Evolutionary conservation across 37 sponge, comb jelly and placozoan species (phyloP).

Genomic region (Lycopodina hypogea): DNA sequence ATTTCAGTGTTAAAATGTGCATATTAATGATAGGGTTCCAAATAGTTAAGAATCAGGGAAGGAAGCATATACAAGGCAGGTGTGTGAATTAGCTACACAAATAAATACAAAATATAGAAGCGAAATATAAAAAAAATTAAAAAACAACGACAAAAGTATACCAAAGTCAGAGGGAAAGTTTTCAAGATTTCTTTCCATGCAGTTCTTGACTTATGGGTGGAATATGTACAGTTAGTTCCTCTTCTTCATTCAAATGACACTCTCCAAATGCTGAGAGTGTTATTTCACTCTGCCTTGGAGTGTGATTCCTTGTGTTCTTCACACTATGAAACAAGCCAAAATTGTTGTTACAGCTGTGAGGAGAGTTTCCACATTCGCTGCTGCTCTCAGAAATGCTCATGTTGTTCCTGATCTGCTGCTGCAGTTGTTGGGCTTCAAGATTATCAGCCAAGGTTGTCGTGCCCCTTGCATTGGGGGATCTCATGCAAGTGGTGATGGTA

Average conservation of each 20-base stretch:
- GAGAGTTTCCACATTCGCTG: conserved; percentile 23
- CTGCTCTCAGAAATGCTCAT: conserved; percentile 15
- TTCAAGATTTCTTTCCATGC: conserved; percentile 4
- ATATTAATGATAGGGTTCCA: too few relatives aligned
- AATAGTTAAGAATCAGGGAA: background rate
- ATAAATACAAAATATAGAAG: background rate
- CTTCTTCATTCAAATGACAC: conserved; percentile 2
- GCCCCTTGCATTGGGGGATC: background rate
- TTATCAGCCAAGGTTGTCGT: background rate
- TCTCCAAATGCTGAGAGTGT: background rate
- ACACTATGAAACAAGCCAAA: background rate
- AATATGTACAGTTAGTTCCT: conserved; percentile 15
- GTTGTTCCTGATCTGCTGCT: background rate
- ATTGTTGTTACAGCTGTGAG: conserved; percentile 10
- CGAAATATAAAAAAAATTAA: background rate
- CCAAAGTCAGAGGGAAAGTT: too few relatives aligned
- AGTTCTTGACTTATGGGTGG: conserved; percentile 12
- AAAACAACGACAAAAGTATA: background rate
- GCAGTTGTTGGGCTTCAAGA: too few relatives aligned
- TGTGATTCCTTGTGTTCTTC: background rate
- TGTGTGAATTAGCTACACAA: background rate
- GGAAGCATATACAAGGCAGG: background rate
- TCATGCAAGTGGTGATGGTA: conserved; percentile 18
- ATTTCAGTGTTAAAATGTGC: too few relatives aligned
- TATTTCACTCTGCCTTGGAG: background rate